These are phyloP conservation scores for Bembecia ichneumoniformis DNA, from an alignment of 2,888 invertebrate genomes.

Conservation along the genomic window DNA sequence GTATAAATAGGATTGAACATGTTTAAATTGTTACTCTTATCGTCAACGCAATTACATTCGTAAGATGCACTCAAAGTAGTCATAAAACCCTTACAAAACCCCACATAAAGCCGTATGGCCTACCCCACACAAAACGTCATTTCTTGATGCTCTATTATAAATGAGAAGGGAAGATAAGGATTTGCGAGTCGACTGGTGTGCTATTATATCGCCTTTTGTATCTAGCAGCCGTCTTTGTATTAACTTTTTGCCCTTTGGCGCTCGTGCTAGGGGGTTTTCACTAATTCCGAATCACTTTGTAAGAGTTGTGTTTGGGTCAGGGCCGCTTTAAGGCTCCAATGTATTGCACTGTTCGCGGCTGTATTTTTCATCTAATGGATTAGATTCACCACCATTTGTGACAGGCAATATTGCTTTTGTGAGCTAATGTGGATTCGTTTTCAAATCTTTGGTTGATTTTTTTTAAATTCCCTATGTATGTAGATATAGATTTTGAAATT, in stretches of 20 bases:
- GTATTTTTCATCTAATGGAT: too few species aligned
- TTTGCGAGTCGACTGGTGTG: background rate
- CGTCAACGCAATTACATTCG: slow-evolving; percentile 2
- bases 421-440: too few species aligned
- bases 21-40: background rate
- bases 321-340: too few species aligned
- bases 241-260: background rate
- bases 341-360: too few species aligned
- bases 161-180: slow-evolving; percentile 37
- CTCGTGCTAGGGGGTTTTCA: too few species aligned
- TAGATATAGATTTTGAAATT: too few species aligned
- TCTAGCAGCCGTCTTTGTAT: background rate
- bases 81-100: slow-evolving; percentile 18
- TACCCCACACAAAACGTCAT: slow-evolving; percentile 31
- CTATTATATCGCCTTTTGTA: background rate
- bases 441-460: too few species aligned
- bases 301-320: too few species aligned
- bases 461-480: too few species aligned
- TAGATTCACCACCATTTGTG: too few species aligned
- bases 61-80: slow-evolving; percentile 1
- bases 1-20: background rate
- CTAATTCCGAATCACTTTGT: too few species aligned
- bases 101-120: slow-evolving; percentile 12
- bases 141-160: slow-evolving; percentile 42
- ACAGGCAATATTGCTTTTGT: too few species aligned